Conservation (phyloP, 2,113 vertebrate genomes). For the Oophaga pumilio region DNA sequence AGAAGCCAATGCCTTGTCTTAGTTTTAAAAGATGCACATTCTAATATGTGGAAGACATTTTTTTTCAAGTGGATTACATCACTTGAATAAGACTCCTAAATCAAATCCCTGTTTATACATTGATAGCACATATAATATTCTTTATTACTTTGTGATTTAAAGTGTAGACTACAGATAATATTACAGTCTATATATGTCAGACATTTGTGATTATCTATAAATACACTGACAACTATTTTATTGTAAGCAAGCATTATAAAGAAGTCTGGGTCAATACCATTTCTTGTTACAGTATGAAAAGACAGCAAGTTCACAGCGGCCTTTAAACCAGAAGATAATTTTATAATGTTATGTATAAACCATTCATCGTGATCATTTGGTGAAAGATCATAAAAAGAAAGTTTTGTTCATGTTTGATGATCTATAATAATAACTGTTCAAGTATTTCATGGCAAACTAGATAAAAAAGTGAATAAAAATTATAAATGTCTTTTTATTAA, state of each 20-base stretch:
- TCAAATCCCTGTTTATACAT: not conserved
- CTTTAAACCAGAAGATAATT: not conserved
- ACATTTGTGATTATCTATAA: slow-evolving; percentile 13
- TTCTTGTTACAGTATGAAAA: not conserved
- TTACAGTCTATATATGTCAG: not conserved
- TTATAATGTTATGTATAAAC: not conserved
- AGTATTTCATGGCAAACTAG: too few species aligned
- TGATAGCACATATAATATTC: not conserved
- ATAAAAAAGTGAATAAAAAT: too few species aligned
- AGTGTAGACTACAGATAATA: not conserved
- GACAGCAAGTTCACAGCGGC: not conserved
- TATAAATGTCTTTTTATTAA: too few species aligned
- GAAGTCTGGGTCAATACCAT: slow-evolving; percentile 9
- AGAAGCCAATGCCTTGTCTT: not conserved
- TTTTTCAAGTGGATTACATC: not conserved
- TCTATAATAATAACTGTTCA: too few species aligned
- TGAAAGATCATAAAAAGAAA: too few species aligned
- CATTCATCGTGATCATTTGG: not conserved
- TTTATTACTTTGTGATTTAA: not conserved
- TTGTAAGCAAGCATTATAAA: not conserved
- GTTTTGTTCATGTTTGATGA: too few species aligned
- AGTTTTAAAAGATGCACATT: not conserved
- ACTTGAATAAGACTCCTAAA: not conserved
- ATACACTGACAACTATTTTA: not conserved
- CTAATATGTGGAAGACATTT: not conserved